Conservation (phyloP, 2,113 vertebrate genomes). For the Cercopithecus mona region DNA sequence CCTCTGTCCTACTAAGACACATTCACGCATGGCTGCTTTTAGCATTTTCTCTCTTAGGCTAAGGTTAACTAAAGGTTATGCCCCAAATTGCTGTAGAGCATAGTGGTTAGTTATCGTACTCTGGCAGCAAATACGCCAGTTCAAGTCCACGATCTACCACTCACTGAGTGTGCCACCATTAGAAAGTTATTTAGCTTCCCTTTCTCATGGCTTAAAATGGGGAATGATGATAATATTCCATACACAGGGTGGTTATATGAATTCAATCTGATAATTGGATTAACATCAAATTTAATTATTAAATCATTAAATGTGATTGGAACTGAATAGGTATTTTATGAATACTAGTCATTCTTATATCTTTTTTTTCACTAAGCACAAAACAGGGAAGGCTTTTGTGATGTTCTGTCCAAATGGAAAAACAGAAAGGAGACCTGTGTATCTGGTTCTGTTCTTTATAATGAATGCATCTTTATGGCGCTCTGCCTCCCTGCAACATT, state of each 20-base stretch:
- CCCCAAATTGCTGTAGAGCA: not conserved
- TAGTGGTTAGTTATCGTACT: rapidly evolving
- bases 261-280: not conserved
- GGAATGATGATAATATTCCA: not conserved
- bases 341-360: not conserved
- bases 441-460: not conserved
- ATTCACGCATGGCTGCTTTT: not conserved
- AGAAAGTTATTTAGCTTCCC: not conserved
- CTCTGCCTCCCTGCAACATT: rapidly evolving
- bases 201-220: not conserved
- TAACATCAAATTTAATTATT: no score
- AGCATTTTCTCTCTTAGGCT: not conserved
- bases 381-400: not conserved
- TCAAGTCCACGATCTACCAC: not conserved
- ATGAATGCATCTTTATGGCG: rapidly evolving
- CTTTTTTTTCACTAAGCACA: not conserved
- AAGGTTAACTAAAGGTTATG: not conserved
- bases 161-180: not conserved
- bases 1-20: not conserved
- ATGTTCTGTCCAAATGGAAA: rapidly evolving
- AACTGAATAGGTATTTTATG: not conserved
- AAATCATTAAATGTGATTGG: no score
- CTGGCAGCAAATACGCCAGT: no score
- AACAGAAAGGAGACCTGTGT: not conserved
- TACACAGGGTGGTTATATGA: not conserved